Percentiles rank a stretch among this genome's conserved stretches.
These are phyloP conservation scores for Panagrolaimus sp. DNA, from an alignment of 1,140 invertebrate species.

Conservation along the genomic window DNA sequence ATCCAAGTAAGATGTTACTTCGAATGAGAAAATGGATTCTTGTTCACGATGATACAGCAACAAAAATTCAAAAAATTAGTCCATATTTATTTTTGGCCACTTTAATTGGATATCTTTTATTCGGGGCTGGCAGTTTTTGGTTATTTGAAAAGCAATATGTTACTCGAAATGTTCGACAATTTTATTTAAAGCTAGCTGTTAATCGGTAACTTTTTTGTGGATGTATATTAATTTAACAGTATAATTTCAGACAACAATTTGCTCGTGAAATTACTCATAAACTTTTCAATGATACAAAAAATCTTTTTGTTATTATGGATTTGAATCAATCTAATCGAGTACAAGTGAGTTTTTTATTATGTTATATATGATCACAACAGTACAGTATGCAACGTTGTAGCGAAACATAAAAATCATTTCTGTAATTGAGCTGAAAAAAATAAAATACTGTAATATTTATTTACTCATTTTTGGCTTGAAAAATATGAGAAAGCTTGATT, in stretches of 20 bases:
- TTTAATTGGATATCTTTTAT: background rate
- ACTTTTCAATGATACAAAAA: conserved; percentile 11
- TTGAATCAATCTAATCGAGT: conserved; percentile 5
- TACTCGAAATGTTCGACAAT: background rate
- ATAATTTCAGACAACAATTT: conserved; percentile 5
- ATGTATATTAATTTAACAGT: background rate
- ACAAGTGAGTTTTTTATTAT: background rate
- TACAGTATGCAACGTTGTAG: too few relatives aligned
- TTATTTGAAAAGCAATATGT: background rate
- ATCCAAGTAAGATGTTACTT: too few relatives aligned
- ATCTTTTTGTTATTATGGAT: conserved; percentile 9
- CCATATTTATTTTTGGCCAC: background rate
- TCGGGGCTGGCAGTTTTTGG: background rate
- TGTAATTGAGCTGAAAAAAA: too few relatives aligned
- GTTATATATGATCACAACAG: too few relatives aligned
- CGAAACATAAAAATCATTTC: too few relatives aligned
- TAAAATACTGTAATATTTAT: too few relatives aligned
- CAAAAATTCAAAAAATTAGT: background rate
- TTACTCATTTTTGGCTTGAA: too few relatives aligned
- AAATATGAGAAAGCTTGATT: too few relatives aligned
- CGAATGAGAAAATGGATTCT: background rate
- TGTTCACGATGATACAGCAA: background rate
- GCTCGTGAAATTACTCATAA: background rate
- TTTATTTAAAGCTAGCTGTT: background rate
- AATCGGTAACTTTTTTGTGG: background rate